Evolutionary conservation across 1,140 invertebrate species (phyloP).

Genomic region (Rhopalosiphum maidis): DNA sequence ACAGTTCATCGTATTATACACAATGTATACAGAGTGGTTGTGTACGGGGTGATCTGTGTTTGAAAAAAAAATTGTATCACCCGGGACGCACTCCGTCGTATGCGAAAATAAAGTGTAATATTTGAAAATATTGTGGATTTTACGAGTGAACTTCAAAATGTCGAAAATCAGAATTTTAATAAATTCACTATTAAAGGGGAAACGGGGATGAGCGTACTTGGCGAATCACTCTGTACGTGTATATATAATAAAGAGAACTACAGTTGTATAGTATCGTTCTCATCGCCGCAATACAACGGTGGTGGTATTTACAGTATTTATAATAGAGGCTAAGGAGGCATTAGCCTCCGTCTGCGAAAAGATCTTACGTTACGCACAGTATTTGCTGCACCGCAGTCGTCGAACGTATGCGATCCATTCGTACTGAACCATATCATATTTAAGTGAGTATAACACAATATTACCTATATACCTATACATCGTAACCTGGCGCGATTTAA

Average conservation of each 20-base stretch:
- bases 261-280: neutral
- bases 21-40: neutral
- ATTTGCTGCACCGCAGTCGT: neutral
- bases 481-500: neutral
- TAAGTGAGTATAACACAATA: neutral
- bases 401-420: neutral
- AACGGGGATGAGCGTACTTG: neutral
- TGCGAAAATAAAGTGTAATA: too few relatives aligned
- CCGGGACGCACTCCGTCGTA: too few relatives aligned
- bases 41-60: too few relatives aligned
- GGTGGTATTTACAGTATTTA: slow-evolving; percentile 25
- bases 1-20: neutral
- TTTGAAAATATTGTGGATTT: neutral
- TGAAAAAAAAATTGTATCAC: too few relatives aligned
- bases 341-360: slow-evolving; percentile 16
- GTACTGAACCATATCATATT: neutral
- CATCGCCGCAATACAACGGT: neutral
- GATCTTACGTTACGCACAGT: slow-evolving; percentile 1
- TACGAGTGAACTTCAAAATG: neutral
- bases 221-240: neutral
- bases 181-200: neutral
- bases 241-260: neutral
- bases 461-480: neutral
- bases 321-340: neutral
- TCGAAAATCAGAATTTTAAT: neutral